These are phyloP conservation scores for Perithous albicinctus DNA, from an alignment of 2,888 invertebrate genomes.

Conservation along the genomic window DNA sequence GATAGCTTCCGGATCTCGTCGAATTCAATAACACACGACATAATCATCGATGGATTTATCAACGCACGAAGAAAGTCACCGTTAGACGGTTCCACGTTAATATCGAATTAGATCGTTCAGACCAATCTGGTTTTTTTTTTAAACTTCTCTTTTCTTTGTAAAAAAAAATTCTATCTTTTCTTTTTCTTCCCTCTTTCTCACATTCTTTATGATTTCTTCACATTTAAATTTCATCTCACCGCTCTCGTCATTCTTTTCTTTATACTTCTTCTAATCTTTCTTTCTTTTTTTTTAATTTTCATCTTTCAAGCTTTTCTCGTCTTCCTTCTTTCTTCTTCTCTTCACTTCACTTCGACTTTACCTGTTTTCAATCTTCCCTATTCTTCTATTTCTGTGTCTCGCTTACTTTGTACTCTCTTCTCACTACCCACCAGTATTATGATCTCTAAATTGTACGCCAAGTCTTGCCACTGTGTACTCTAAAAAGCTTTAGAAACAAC, in stretches of 20 bases:
- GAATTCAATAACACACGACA: not conserved
- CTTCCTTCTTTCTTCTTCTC: constrained; percentile 25
- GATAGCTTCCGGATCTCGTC: constrained; percentile 59
- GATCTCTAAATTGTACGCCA: constrained; percentile 71
- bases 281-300: constrained; percentile 28
- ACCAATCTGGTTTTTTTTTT: constrained; percentile 37
- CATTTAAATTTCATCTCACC: not conserved
- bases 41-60: constrained; percentile 22
- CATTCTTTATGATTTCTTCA: not conserved
- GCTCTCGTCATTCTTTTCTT: constrained; percentile 11
- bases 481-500: constrained; percentile 44
- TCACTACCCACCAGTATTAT: constrained; percentile 76
- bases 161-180: constrained; percentile 13
- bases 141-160: constrained; percentile 41
- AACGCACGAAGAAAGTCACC: constrained; percentile 19
- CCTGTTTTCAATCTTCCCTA: constrained; percentile 32
- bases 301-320: constrained; percentile 1
- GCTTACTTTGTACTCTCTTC: constrained; percentile 30
- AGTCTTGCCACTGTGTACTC: constrained; percentile 70
- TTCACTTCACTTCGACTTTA: no score
- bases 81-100: constrained; percentile 28
- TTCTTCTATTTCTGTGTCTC: not conserved
- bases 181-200: constrained; percentile 21
- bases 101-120: constrained; percentile 50
- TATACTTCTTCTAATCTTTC: constrained; percentile 11